Percentiles rank a stretch among this genome's conserved stretches.
Conservation (phyloP, 1,140 invertebrate genomes). For the Brachionus rotundiformis region DNA sequence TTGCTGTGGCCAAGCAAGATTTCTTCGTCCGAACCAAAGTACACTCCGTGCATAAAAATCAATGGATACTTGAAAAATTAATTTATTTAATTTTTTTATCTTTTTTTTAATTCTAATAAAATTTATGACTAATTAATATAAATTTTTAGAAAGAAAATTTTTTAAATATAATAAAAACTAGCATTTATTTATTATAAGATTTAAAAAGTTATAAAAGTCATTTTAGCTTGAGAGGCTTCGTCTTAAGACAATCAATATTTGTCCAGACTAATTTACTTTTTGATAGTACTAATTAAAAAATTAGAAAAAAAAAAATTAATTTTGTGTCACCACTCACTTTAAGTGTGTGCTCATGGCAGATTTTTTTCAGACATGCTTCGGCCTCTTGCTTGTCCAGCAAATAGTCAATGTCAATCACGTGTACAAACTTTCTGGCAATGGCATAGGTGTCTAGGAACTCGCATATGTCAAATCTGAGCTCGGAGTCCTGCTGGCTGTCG, state of each 20-base stretch:
- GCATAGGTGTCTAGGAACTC: conserved; percentile 11
- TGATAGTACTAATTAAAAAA: no score
- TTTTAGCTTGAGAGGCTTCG: neutral
- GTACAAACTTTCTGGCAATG: neutral
- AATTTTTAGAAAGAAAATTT: no score
- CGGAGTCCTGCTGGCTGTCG: neutral
- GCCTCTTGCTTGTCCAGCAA: neutral
- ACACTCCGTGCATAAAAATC: conserved; percentile 20
- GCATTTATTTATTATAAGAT: no score
- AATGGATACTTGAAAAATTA: conserved; percentile 43
- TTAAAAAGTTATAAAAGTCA: no score
- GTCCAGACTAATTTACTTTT: no score
- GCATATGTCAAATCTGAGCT: conserved; percentile 14
- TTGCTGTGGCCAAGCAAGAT: conserved; percentile 17
- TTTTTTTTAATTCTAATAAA: no score
- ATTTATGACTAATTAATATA: no score
- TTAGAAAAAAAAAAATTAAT: no score
- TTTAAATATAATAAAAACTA: no score
- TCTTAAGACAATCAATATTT: no score
- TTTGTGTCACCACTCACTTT: no score
- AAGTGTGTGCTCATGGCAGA: neutral
- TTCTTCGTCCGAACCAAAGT: conserved; percentile 39
- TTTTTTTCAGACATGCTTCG: conserved; percentile 6
- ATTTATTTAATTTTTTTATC: no score
- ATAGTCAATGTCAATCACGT: neutral